A percentile compares a stretch with the other conserved stretches of the same genome.
Conservation (phyloP, 2,888 invertebrate species). For the Diaperis boleti region DNA sequence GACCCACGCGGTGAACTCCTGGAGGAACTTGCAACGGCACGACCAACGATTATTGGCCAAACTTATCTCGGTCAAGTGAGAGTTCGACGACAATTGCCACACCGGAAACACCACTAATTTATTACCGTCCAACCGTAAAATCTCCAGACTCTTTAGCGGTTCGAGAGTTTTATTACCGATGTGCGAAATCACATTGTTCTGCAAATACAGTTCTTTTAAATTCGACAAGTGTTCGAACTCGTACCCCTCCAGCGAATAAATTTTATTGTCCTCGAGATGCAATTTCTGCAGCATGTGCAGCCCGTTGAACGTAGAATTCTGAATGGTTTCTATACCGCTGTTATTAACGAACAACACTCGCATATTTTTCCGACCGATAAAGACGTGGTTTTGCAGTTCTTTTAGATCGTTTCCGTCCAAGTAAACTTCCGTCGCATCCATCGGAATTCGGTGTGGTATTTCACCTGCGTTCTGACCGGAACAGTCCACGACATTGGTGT, state of each 20-base stretch:
- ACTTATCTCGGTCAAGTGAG: constrained; percentile 79
- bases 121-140: constrained; percentile 87
- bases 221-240: constrained; percentile 87
- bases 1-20: constrained; percentile 85
- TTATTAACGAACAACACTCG: constrained; percentile 86
- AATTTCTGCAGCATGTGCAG: constrained; percentile 82
- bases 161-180: constrained; percentile 86
- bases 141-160: constrained; percentile 81
- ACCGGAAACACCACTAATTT: constrained; percentile 83
- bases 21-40: constrained; percentile 90
- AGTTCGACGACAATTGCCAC: constrained; percentile 79
- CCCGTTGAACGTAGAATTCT: constrained; percentile 92
- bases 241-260: constrained; percentile 82
- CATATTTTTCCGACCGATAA: constrained; percentile 92
- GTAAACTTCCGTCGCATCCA: constrained; percentile 94
- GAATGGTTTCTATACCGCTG: constrained; percentile 85
- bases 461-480: constrained; percentile 82
- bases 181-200: constrained; percentile 84
- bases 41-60: constrained; percentile 90
- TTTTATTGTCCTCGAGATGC: constrained; percentile 87
- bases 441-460: constrained; percentile 89
- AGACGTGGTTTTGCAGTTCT: constrained; percentile 86
- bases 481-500: constrained; percentile 92
- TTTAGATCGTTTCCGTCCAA: constrained; percentile 91
- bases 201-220: constrained; percentile 85